Conservation (phyloP, 2,888 invertebrate species). For the Tetropium fuscum region DNA sequence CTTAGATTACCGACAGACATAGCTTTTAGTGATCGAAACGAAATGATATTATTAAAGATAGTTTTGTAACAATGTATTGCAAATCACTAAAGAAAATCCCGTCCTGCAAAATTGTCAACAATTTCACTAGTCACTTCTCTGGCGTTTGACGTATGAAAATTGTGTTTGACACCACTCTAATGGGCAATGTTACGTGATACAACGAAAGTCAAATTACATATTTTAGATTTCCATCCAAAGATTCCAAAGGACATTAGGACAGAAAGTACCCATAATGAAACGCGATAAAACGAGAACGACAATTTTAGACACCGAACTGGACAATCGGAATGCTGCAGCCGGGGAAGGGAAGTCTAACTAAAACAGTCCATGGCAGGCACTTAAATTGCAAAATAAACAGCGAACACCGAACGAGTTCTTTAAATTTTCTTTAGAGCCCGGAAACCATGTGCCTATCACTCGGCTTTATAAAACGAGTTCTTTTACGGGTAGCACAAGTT, state of each 20-base stretch:
- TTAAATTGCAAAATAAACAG: conserved; percentile 39
- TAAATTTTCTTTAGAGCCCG: conserved; percentile 54
- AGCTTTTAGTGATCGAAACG: conserved; percentile 28
- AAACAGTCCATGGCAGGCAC: conserved; percentile 41
- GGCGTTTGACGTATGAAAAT: conserved; percentile 47
- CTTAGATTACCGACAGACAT: conserved; percentile 39
- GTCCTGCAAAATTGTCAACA: conserved; percentile 40
- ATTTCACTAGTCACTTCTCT: conserved; percentile 46
- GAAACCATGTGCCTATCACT: conserved; percentile 69
- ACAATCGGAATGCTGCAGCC: conserved; percentile 37
- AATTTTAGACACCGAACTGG: conserved; percentile 53
- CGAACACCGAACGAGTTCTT: conserved; percentile 33
- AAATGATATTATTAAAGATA: background rate
- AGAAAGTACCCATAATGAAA: conserved; percentile 20
- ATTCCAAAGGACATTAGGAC: conserved; percentile 14
- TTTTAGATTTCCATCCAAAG: conserved; percentile 10
- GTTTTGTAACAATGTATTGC: conserved; percentile 23
- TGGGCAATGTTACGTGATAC: conserved; percentile 48
- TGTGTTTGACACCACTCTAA: conserved; percentile 47
- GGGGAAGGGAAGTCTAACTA: conserved; percentile 39
- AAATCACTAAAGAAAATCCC: conserved; percentile 13
- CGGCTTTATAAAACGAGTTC: conserved; percentile 61
- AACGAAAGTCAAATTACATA: conserved; percentile 39
- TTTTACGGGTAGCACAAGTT: conserved; percentile 59
- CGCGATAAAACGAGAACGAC: conserved; percentile 41